Percentiles rank a stretch among this genome's conserved stretches.
These are phyloP conservation scores for Misgurnus anguillicaudatus DNA, from an alignment of 2,113 vertebrate genomes.

Conservation along the genomic window DNA sequence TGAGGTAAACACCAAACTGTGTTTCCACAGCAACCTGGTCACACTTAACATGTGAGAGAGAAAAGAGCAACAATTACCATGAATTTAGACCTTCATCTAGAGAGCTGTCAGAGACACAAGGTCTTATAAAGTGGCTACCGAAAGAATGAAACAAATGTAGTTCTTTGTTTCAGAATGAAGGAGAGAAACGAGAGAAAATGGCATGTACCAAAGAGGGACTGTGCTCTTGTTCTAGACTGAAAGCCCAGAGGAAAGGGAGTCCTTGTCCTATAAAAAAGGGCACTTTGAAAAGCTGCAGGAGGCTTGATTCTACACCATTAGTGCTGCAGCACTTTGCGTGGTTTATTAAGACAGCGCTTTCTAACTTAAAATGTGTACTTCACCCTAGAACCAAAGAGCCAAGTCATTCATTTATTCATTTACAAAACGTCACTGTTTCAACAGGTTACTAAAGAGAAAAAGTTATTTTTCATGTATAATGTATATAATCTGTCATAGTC, in stretches of 20 bases:
- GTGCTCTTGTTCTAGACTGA: slow-evolving; percentile 69
- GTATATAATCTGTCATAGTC: neutral
- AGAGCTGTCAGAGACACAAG: slow-evolving; percentile 45
- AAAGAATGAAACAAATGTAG: slow-evolving; percentile 33
- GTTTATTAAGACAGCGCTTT: slow-evolving; percentile 55
- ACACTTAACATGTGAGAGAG: slow-evolving; percentile 39
- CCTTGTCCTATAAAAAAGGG: slow-evolving; percentile 79
- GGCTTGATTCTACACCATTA: slow-evolving; percentile 62
- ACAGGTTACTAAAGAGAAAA: neutral
- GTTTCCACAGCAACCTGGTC: slow-evolving; percentile 57
- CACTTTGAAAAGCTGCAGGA: slow-evolving; percentile 73
- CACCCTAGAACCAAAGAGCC: slow-evolving; percentile 25
- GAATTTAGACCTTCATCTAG: slow-evolving; percentile 44
- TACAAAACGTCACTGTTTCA: slow-evolving; percentile 25
- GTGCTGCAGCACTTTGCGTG: slow-evolving; percentile 51
- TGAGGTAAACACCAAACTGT: slow-evolving; percentile 50
- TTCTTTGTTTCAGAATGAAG: slow-evolving; percentile 38
- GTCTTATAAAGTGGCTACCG: slow-evolving; percentile 38
- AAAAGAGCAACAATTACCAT: slow-evolving; percentile 39
- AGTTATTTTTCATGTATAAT: neutral
- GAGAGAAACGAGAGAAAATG: slow-evolving; percentile 45
- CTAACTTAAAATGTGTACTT: slow-evolving; percentile 51
- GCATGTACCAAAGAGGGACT: slow-evolving; percentile 59
- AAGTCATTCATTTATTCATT: neutral
- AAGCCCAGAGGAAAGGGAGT: slow-evolving; percentile 77